Percentiles rank a stretch among this genome's conserved stretches.
These are phyloP conservation scores for Fulica atra DNA, from an alignment of 2,113 vertebrate species.

Conservation along the genomic window DNA sequence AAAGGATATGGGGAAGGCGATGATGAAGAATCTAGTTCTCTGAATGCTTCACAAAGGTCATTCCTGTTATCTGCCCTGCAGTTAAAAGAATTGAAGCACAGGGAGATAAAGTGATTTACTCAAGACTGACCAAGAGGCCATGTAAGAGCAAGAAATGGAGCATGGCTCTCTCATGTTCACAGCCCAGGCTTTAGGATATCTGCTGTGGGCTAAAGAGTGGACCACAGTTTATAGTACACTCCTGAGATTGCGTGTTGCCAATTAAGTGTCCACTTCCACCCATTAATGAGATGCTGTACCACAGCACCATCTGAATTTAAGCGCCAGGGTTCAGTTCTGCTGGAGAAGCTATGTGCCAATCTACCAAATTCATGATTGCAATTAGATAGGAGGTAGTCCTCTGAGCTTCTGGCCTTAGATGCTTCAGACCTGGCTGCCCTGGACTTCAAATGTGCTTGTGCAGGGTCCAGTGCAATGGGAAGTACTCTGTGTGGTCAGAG, in stretches of 20 bases:
- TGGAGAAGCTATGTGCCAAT: neutral
- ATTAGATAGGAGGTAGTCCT: neutral
- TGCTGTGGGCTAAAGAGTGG: neutral
- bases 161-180: neutral
- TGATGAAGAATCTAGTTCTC: neutral
- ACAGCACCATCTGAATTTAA: neutral
- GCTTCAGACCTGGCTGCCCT: neutral
- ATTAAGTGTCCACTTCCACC: rapidly evolving
- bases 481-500: neutral
- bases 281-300: neutral
- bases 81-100: neutral
- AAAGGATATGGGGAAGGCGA: neutral
- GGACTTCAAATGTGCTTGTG: neutral
- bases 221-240: rapidly evolving
- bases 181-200: neutral
- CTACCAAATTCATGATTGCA: neutral
- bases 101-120: neutral
- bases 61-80: neutral
- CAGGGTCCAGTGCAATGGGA: neutral
- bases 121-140: neutral
- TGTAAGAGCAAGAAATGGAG: rapidly evolving
- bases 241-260: rapidly evolving
- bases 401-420: neutral
- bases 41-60: neutral
- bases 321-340: neutral